Conservation (phyloP, 1,140 invertebrate species). For the Brachionus manjavacas region DNA sequence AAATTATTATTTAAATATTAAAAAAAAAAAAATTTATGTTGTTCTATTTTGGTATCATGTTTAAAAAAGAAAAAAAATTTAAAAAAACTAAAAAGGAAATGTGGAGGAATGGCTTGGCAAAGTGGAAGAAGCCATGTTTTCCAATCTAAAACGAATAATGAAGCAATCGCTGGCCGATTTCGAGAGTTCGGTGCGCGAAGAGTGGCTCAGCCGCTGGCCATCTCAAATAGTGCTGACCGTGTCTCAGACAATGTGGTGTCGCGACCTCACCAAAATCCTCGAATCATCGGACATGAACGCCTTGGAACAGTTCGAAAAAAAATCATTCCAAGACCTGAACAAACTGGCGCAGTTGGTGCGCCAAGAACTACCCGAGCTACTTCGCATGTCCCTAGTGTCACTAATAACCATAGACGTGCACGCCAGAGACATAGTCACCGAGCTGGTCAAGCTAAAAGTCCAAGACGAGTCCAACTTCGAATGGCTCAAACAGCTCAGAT, state of each 20-base stretch:
- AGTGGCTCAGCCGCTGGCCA: slow-evolving; percentile 64
- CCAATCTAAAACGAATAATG: slow-evolving; percentile 51
- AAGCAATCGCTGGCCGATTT: slow-evolving; percentile 66
- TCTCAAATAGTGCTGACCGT: slow-evolving; percentile 71
- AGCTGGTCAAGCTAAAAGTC: slow-evolving; percentile 62
- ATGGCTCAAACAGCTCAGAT: slow-evolving; percentile 59
- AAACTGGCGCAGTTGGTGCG: slow-evolving; percentile 71
- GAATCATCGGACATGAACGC: slow-evolving; percentile 56
- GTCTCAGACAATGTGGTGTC: slow-evolving; percentile 79
- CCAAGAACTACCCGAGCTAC: slow-evolving; percentile 65
- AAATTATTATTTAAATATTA: no score
- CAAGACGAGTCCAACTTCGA: slow-evolving; percentile 59
- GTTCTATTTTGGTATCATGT: no score
- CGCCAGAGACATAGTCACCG: slow-evolving; percentile 72
- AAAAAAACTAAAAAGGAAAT: neutral
- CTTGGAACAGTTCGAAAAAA: slow-evolving; percentile 64
- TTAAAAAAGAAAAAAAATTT: neutral
- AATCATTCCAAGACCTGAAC: slow-evolving; percentile 66
- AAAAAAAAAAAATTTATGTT: no score
- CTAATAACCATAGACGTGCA: slow-evolving; percentile 82
- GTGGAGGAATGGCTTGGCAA: slow-evolving; percentile 51
- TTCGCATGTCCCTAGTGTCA: slow-evolving; percentile 71
- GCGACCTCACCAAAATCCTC: slow-evolving; percentile 69
- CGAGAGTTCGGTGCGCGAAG: slow-evolving; percentile 59
- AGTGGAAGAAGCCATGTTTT: slow-evolving; percentile 65